Percentiles rank a stretch among this genome's conserved stretches.
These are phyloP conservation scores for Microcebus murinus DNA, from an alignment of 2,113 vertebrate species.

Conservation along the genomic window DNA sequence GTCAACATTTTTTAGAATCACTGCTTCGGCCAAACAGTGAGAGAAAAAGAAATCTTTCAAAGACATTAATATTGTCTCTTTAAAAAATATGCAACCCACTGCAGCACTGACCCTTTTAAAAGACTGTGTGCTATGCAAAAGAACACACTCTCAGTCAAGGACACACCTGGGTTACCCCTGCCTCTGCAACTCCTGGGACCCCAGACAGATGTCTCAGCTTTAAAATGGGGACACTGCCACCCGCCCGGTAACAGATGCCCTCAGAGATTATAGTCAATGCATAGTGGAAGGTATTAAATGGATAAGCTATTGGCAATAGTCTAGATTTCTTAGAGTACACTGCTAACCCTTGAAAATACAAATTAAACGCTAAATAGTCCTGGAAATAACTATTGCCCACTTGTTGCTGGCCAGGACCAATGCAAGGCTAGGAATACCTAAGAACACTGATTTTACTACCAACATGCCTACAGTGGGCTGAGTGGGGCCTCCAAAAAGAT, in stretches of 20 bases:
- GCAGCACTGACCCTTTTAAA: not conserved
- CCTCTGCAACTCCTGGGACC: not conserved
- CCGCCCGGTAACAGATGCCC: not conserved
- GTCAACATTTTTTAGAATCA: not conserved
- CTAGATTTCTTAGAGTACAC: not conserved
- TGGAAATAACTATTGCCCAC: not conserved
- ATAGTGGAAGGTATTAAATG: not conserved
- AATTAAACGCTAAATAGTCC: not conserved
- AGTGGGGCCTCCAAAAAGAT: not conserved
- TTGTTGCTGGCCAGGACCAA: not conserved
- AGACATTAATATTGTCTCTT: not conserved
- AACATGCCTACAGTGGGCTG: not conserved
- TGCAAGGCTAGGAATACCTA: not conserved
- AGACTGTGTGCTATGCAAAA: not conserved
- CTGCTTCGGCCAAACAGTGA: not conserved
- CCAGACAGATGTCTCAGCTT: not conserved
- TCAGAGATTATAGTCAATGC: not conserved
- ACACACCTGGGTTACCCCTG: not conserved
- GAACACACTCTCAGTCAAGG: not conserved
- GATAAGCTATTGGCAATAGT: not conserved
- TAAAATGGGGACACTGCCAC: not conserved
- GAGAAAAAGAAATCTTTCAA: not conserved
- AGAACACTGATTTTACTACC: not conserved
- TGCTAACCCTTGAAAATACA: not conserved
- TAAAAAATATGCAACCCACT: not conserved